phyloP scores from a whole-genome alignment of 2,113 vertebrate genomes.

The Ovis aries region ARS-UI_Ramb_v3.0 NC_056056.1:61241001-61241500 shows the following conservation, averaged over 20 bases:
- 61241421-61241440: neutral
- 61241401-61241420: neutral
- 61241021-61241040: fast-evolving
- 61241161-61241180: neutral
- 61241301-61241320: neutral
- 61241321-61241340: neutral
- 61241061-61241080: neutral
- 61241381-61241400: neutral
- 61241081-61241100: neutral
- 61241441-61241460: neutral
- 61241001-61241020: neutral
- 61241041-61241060: neutral
- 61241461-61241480: neutral
- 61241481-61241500: neutral
- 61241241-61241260: neutral
- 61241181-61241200: neutral
- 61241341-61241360: neutral
- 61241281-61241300: neutral
- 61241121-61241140: neutral
- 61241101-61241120: neutral
- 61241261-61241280: neutral
- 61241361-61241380: neutral
- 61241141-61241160: neutral
- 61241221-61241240: neutral
- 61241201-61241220: neutral